Evolutionary conservation across 2,888 invertebrate species (phyloP).

Genomic region (Apamea epomidion): DNA sequence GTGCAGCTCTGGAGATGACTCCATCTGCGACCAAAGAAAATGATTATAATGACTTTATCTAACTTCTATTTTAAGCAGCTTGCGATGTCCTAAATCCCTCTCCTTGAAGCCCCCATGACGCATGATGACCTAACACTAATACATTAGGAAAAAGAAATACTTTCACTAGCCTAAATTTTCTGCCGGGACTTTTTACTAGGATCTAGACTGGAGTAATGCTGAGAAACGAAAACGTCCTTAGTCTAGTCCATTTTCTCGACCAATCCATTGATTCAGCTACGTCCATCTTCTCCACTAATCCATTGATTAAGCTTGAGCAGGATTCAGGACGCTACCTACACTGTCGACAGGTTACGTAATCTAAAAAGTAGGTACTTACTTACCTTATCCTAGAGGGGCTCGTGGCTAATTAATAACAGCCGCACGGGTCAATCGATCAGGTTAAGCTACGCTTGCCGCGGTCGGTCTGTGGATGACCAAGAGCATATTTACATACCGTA

Average conservation of each 20-base stretch:
- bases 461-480: too few relatives aligned
- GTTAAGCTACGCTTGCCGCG: too few relatives aligned
- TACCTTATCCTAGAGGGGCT: background rate
- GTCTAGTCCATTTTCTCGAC: background rate
- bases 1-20: background rate
- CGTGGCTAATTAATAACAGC: too few relatives aligned
- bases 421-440: too few relatives aligned
- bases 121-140: background rate
- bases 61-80: background rate
- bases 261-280: background rate
- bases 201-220: background rate
- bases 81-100: background rate
- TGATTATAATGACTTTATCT: background rate
- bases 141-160: background rate
- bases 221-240: background rate
- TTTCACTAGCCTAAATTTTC: background rate
- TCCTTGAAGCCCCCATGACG: background rate
- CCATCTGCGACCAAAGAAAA: constrained; percentile 17
- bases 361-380: constrained; percentile 9
- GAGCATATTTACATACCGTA: too few relatives aligned
- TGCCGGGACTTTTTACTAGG: background rate
- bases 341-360: background rate
- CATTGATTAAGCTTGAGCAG: background rate
- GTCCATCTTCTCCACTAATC: background rate
- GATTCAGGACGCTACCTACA: background rate